These are phyloP conservation scores for Ellobium chinense DNA, from an alignment of 2,888 invertebrate species.

Conservation along the genomic window DNA sequence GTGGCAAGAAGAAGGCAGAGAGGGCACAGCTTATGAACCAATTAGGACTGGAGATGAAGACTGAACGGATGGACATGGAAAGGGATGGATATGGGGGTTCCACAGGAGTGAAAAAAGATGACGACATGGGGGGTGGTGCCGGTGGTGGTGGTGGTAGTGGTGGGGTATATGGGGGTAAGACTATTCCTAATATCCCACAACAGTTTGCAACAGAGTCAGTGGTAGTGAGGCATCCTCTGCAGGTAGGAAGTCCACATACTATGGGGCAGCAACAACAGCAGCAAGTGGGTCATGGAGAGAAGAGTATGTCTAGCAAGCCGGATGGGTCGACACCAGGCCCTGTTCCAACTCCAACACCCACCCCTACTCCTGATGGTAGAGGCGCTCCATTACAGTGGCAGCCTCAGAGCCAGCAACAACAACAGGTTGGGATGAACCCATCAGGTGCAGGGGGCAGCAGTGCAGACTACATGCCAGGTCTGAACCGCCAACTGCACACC, in stretches of 20 bases:
- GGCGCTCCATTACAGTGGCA: conserved; percentile 44
- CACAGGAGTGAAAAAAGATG: conserved; percentile 44
- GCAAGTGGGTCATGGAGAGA: conserved; percentile 9
- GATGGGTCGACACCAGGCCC: conserved; percentile 44
- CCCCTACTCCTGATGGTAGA: conserved; percentile 41
- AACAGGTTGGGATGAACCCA: conserved; percentile 32
- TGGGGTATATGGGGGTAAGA: conserved; percentile 37
- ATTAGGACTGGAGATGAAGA: conserved; percentile 40
- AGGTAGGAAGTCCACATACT: conserved; percentile 39
- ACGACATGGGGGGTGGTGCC: conserved; percentile 37
- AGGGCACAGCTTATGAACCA: conserved; percentile 35
- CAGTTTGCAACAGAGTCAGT: conserved; percentile 47
- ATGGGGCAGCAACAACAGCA: conserved; percentile 20
- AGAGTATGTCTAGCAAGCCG: conserved; percentile 17
- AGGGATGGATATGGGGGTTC: conserved; percentile 44
- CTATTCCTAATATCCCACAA: conserved; percentile 41
- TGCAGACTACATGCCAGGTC: conserved; percentile 41
- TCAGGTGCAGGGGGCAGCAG: conserved; percentile 21
- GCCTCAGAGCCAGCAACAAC: conserved; percentile 32
- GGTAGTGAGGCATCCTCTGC: conserved; percentile 48
- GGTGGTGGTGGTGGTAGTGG: no score
- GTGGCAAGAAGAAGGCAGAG: conserved; percentile 41
- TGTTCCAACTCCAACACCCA: conserved; percentile 31
- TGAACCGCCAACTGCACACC: conserved; percentile 42
- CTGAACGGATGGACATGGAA: conserved; percentile 36